phyloP scores from a whole-genome alignment of 2,888 invertebrate genomes.

The Phyllotreta striolata region DNA sequence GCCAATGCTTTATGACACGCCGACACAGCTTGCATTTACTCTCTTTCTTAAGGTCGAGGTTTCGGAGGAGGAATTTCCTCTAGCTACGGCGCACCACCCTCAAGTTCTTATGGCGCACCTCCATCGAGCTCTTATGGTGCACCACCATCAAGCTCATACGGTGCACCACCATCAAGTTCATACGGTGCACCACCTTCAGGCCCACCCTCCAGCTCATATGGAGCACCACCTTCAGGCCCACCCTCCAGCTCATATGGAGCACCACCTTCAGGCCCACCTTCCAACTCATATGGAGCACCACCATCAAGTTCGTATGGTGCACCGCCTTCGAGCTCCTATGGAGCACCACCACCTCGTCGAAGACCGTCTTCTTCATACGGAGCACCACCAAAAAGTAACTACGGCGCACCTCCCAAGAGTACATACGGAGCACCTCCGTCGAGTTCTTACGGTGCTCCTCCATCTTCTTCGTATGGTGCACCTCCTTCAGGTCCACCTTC shows the following conservation, averaged over 20 bases:
- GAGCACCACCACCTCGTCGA: constrained; percentile 45
- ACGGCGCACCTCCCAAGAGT: constrained; percentile 48
- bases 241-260: constrained; percentile 54
- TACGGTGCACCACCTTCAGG: too few relatives aligned
- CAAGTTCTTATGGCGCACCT: constrained; percentile 22
- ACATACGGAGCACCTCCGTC: constrained; percentile 54
- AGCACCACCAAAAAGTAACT: constrained; percentile 42
- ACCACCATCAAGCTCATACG: constrained; percentile 39
- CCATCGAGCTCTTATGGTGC: constrained; percentile 52
- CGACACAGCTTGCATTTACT: constrained; percentile 53
- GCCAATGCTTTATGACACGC: constrained; percentile 45
- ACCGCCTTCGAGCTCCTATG: constrained; percentile 57
- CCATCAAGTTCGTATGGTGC: constrained; percentile 60
- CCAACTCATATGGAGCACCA: constrained; percentile 53
- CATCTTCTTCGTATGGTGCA: constrained; percentile 55
- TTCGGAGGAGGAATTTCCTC: constrained; percentile 50
- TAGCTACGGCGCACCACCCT: constrained; percentile 43
- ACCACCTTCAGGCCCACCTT: constrained; percentile 57
- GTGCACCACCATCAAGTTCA: not conserved
- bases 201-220: constrained; percentile 59
- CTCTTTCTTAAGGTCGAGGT: constrained; percentile 53
- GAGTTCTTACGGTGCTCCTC: constrained; percentile 52
- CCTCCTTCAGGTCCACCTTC: constrained; percentile 52
- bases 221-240: constrained; percentile 46
- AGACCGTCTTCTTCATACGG: constrained; percentile 60